Evolutionary conservation across 2,113 vertebrate genomes (phyloP), one percentile per base, ranked within the genome.

Genomic region (Clarias gariepinus): DNA sequence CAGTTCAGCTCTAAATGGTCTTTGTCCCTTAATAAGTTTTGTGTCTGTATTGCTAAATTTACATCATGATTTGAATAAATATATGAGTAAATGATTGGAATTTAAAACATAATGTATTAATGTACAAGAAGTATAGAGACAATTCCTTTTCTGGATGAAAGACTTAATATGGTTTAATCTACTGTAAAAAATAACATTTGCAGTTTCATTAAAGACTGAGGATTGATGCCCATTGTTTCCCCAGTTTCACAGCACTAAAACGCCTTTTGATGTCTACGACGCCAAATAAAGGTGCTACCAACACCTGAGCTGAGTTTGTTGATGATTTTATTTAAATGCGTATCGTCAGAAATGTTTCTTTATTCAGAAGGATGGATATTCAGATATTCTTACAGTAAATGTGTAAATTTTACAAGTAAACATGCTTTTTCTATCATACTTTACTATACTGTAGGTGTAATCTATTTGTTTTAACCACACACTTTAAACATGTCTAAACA

Each of bases 271-370:
- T 52, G 13, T 33, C n/a, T 58, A 12, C 23, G 16, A 58, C 0
- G 28, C 18, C 8, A 12, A 8, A 21, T 79, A 58, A 3, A 19
- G 18, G 25, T 11, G 28, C 77, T 58, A 2, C 53, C 33, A 33
- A 21, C 77, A 79, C 55, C 30, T 79, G 16, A 28, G 28, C n/a
- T 79, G 74, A 78, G 52, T 57, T 78, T 78, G n/a, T 30, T 30
- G 15, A 57, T 25, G 74, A 57, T 78, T 78, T 55, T 7, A 57
- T n/a, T n/a, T 9, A 9, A n/a, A 57, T 28, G 33, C 33, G 81
- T 18, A 28, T 25, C 19, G 36, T 78, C 73, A 78, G 73, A 77
- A 60, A 78, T 30, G 58, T 52, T 66, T 25, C n/a, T 25, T 10
- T 11, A 12, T 71, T 41, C 41, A 71, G 47, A 25, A 58, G 25